Evolutionary conservation across 1,140 invertebrate genomes (phyloP), one percentile per base, ranked within the genome.

Genomic region (Drosophila quadrilineata): DNA sequence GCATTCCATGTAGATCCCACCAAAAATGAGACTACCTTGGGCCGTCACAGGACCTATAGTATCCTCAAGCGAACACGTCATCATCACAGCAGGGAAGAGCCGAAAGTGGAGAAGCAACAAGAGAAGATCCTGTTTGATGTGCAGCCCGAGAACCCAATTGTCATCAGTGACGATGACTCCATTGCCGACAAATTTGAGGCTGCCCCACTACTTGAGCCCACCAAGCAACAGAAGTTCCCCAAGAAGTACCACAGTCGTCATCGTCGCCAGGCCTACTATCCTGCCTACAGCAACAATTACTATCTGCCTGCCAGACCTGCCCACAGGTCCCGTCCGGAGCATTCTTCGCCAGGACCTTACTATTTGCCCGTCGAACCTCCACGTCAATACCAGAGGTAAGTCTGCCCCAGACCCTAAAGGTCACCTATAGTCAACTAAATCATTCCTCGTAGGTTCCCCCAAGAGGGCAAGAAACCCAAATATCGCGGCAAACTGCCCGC

Each of bases 121-220:
- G 71, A 84, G 10, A 77, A 71, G 57, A 73, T 88, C 3, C 41
- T 58, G 8, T 88, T 88, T 26, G 87, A 88, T 48, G 54, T 87
- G 3, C 48, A 87, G 38, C 65, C 87, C 14, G 69, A 77, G 26
- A 56, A 58, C 0, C 87, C 87, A 1, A 52, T 88, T 22, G 62
- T 74, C 3, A 17, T 60, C 1, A 38, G 33, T 3, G 66, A 70
- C 14, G 76, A 73, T 8, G 68, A 62, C 28, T 53, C 59, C 2
- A 36, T 6, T 0, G 48, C 21, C 3, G 43, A 16, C 22, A 57
- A 67, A 19, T 33, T 74, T 5, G 56, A 67, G 9, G 59, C 53
- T 2, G 26, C 56, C 17, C 49, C 79, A 5, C 70, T 75, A 29
- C 53, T 65, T 12, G 57, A 66, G 14, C 63, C 74, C 10, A 35